Conservation (phyloP, 2,888 invertebrate species). For the Isotomurus palustris region DNA sequence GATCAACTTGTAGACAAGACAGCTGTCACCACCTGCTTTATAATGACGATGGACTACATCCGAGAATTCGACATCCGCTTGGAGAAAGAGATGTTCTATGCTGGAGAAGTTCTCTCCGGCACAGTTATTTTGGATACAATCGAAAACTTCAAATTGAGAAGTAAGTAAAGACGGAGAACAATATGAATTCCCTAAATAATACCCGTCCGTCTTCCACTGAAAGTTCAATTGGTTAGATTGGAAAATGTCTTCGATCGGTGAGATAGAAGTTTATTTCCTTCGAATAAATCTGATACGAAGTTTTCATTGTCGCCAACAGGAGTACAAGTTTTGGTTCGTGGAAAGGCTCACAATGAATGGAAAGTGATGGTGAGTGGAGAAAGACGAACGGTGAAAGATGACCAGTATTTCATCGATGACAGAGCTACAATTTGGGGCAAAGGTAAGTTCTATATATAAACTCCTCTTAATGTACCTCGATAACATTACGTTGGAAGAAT, state of each 20-base stretch:
- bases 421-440: conserved; percentile 68
- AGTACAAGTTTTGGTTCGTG: conserved; percentile 65
- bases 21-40: too few species aligned
- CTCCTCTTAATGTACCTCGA: too few species aligned
- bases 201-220: too few species aligned
- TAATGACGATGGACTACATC: conserved; percentile 67
- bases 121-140: conserved; percentile 64
- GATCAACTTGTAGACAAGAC: too few species aligned
- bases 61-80: conserved; percentile 70
- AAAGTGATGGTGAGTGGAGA: conserved; percentile 70
- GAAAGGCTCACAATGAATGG: conserved; percentile 72
- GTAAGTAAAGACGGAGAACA: conserved; percentile 54
- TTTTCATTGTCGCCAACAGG: conserved; percentile 51
- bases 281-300: conserved; percentile 1
- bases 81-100: conserved; percentile 70
- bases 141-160: conserved; percentile 70
- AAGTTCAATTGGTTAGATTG: too few species aligned
- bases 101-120: conserved; percentile 65
- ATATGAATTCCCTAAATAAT: too few species aligned
- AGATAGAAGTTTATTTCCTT: too few species aligned
- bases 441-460: conserved; percentile 58
- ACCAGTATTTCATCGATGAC: conserved; percentile 71
- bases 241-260: too few species aligned
- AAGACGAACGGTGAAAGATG: conserved; percentile 66
- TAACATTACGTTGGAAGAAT: too few species aligned